Percentiles rank a stretch among this genome's conserved stretches.
These are phyloP conservation scores for Lochmaea crataegi DNA, from an alignment of 2,888 invertebrate genomes.

Conservation along the genomic window DNA sequence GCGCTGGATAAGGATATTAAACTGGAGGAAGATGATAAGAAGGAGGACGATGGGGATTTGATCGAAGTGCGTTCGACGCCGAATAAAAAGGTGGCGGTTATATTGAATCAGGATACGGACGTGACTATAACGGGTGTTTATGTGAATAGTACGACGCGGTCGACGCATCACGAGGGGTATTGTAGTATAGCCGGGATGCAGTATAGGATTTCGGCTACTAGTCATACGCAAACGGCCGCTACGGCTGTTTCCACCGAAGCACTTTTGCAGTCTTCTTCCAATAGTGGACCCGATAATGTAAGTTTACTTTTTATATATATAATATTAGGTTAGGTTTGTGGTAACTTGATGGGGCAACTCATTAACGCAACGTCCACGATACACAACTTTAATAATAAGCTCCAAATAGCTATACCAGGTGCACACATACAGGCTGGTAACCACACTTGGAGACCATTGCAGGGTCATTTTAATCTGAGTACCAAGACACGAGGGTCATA, in stretches of 20 bases:
- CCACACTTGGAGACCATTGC: too few relatives aligned
- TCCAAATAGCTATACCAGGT: too few relatives aligned
- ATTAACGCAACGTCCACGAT: too few relatives aligned
- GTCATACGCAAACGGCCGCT: conserved; percentile 87
- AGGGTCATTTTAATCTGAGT: too few relatives aligned
- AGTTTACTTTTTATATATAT: conserved; percentile 47
- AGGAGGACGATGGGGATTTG: conserved; percentile 65
- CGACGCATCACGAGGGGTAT: conserved; percentile 83
- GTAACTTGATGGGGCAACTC: too few relatives aligned
- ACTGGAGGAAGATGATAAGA: conserved; percentile 66
- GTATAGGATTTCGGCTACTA: conserved; percentile 88
- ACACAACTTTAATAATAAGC: too few relatives aligned
- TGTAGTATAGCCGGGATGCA: conserved; percentile 89
- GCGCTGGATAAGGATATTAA: conserved; percentile 65
- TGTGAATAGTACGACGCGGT: conserved; percentile 78
- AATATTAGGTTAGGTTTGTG: too few relatives aligned
- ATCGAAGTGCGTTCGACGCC: conserved; percentile 62
- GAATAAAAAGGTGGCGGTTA: conserved; percentile 77
- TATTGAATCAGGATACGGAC: conserved; percentile 87
- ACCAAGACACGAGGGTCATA: too few relatives aligned
- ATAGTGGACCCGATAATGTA: conserved; percentile 61
- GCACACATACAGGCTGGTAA: too few relatives aligned
- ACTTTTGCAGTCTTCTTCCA: conserved; percentile 60
- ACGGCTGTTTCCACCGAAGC: conserved; percentile 80
- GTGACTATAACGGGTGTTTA: conserved; percentile 90